Percentiles rank a stretch among this genome's conserved stretches.
Conservation (phyloP, 2,888 invertebrate genomes). For the Gerris lacustris region DNA sequence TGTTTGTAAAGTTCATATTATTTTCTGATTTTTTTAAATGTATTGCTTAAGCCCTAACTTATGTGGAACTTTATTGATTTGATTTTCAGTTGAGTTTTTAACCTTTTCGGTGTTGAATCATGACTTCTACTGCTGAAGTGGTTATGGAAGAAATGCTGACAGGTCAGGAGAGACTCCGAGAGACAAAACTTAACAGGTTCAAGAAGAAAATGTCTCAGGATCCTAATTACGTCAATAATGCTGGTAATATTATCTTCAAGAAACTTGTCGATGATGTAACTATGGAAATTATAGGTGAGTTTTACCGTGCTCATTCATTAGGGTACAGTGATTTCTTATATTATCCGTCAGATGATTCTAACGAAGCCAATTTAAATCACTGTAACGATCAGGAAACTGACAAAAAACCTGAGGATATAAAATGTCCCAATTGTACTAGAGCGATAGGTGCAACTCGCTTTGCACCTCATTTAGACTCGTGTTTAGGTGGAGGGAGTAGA, state of each 20-base stretch:
- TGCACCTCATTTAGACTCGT: background rate
- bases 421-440: background rate
- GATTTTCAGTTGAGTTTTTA: no score
- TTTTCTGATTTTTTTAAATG: no score
- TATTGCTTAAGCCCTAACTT: no score
- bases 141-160: background rate
- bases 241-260: background rate
- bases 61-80: no score
- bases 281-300: slow-evolving; percentile 5
- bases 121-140: background rate
- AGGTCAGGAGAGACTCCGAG: background rate
- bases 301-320: background rate
- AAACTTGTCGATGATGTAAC: background rate
- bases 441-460: background rate
- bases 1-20: no score
- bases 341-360: background rate
- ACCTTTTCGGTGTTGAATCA: background rate
- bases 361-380: background rate
- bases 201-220: background rate
- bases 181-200: background rate
- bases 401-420: background rate
- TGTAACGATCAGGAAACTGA: background rate
- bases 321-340: background rate
- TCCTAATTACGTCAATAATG: background rate
- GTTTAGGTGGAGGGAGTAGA: background rate